Base-by-base conservation (phyloP, 2,113 vertebrate species). In the Actenoides lindsayi region DNA sequence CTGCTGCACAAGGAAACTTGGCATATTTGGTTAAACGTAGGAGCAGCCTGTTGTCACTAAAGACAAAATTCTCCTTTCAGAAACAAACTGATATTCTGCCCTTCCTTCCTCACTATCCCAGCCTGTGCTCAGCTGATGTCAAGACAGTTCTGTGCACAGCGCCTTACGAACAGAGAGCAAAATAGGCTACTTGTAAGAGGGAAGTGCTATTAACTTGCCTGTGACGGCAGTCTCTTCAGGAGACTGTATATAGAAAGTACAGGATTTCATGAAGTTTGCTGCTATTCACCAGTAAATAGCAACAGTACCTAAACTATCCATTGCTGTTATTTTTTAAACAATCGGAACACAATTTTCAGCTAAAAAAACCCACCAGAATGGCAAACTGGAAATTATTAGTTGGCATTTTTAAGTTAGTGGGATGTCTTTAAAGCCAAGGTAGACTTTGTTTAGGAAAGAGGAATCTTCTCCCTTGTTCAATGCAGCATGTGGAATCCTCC, bases 141-240 rank as follows among this genome's bases (percentile, higher is more conserved):
- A 90, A 73, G 81, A 53, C 70, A 86, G 96, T 37, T 90, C 93
- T 95, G 96, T 78, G 92, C 79, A 71, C 51, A 39, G 92, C 9
- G 6, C 37, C 65, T 69, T 14, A 28, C 60, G 88, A 93, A 35
- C 79, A 83, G 88, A 81, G 74, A 94, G 77, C 57, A 92, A 92
- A 96, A 84, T 1, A 59, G 41, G 70, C 74, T 88, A 71, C 77
- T 60, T 69, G 86, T 2, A 84, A 94, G 95, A 96, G 93, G 88
- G 89, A 94, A 95, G 94, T 92, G 71, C 94, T 92, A 80, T 41
- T 79, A 82, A 82, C 65, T 90, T 95, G 86, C 73, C 80, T 87
- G 80, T 64, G 93, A 90, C 87, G 92, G 89, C 71, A 33, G 56
- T 53, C 76, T 83, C 86, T 95, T 92, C 88, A 89, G 48, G 73